Conservation (phyloP, 2,797 vertebrate genomes). For the Cichlasoma orientale region DNA sequence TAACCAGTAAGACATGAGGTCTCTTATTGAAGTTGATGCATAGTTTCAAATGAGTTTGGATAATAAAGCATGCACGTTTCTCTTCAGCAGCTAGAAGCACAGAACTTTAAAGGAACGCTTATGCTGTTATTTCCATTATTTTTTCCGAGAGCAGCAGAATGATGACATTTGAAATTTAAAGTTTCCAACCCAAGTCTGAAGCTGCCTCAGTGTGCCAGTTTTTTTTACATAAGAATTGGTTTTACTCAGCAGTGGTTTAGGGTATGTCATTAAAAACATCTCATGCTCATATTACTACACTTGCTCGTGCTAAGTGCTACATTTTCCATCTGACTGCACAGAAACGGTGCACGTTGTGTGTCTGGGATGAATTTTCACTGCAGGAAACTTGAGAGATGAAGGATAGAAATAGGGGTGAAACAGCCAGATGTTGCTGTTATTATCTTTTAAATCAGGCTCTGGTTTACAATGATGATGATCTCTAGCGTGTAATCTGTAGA, state of each 20-base stretch:
- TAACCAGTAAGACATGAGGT: neutral
- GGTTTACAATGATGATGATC: constrained; percentile 7
- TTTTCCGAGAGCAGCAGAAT: neutral
- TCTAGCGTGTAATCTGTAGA: constrained; percentile 15
- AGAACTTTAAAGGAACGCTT: neutral
- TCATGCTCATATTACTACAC: neutral
- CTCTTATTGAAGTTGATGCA: neutral
- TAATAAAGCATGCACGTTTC: neutral
- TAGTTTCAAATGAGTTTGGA: neutral
- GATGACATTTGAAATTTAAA: neutral
- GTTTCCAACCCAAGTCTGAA: neutral
- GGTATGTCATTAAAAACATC: neutral
- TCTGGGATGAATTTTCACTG: neutral
- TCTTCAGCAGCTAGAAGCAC: neutral
- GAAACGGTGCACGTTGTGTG: neutral
- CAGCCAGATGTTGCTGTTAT: neutral
- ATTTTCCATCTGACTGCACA: constrained; percentile 8
- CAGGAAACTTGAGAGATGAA: neutral
- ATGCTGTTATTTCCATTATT: neutral
- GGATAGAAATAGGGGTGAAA: neutral
- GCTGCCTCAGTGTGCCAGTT: neutral
- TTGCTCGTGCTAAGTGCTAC: neutral
- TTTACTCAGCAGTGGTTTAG: neutral
- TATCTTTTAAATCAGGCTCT: constrained; percentile 12
- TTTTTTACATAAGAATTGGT: neutral